These are phyloP conservation scores for Hypercompe scribonia DNA, from an alignment of 2,888 invertebrate genomes.

Conservation along the genomic window DNA sequence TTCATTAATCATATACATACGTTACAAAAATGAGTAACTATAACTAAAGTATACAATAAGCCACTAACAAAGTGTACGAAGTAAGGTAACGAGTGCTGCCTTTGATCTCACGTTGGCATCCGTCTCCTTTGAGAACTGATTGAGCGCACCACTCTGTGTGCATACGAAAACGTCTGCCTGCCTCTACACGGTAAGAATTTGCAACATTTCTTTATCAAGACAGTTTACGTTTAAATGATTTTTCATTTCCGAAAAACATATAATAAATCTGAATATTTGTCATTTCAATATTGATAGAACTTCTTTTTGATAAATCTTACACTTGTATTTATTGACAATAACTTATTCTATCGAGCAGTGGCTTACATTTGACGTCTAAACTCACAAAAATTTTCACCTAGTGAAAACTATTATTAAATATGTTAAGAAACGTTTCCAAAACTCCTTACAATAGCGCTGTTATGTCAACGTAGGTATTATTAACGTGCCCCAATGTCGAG, in stretches of 20 bases:
- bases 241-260: constrained; percentile 52
- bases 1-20: not conserved
- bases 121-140: constrained; percentile 82
- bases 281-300: not conserved
- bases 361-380: too few species aligned
- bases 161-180: constrained; percentile 77
- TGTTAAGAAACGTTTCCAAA: not conserved
- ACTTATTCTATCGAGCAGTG: too few species aligned
- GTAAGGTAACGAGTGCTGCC: constrained; percentile 67
- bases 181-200: constrained; percentile 63
- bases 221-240: constrained; percentile 59
- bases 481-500: not conserved
- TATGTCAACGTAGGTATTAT: not conserved
- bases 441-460: not conserved
- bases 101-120: constrained; percentile 73
- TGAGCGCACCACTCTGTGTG: constrained; percentile 82
- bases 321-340: too few species aligned
- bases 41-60: constrained; percentile 40
- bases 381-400: not conserved
- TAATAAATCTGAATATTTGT: constrained; percentile 26
- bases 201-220: constrained; percentile 69
- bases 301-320: too few species aligned
- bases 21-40: constrained; percentile 6
- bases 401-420: not conserved
- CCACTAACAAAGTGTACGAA: constrained; percentile 50